Base-by-base conservation (phyloP, 2,797 vertebrate genomes). In the Chromis chromis region DNA sequence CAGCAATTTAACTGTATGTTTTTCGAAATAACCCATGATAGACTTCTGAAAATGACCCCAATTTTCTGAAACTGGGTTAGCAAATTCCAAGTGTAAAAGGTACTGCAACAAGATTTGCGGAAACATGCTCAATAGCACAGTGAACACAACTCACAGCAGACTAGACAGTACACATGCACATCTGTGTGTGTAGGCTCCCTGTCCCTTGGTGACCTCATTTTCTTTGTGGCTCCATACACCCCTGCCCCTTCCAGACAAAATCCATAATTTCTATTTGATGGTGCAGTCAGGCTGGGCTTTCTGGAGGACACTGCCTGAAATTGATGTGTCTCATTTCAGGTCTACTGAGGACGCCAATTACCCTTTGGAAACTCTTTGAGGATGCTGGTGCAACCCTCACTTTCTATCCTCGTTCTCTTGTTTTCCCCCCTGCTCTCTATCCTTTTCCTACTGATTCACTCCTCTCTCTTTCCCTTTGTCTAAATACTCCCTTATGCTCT, bases 251-350 rank as follows among this genome's bases (percentile, higher is more conserved):
- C 84, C 91, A 94, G 92, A 93, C 92, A 94, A 94, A 94, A 94
- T 94, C 93, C 86, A 95, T 94, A 90, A 94, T 93, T 93, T 91
- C 87, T 93, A 93, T 93, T 92, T 94, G 91, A 94, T 90, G 89
- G 84, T 81, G 89, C 86, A 91, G 89, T 86, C 90, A 88, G 83
- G 73, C 85, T 59, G 74, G 78, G 78, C 88, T 86, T 92, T 90
- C 79, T 78, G 76, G 85, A 93, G 89, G 90, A 92, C 88, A 88
- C 88, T 81, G 89, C 74, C 85, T 92, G 86, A 92, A 93, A 94
- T 93, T 84, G 92, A 94, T 92, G 90, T 74, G 89, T 93, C 90
- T 94, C 89, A 90, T 92, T 92, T 91, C 86, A 87, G 89, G 86
- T 89, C 89, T 81, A 86, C 90, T 89, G 89, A 90, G 89, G 88